phyloP scores from a whole-genome alignment of 2,113 vertebrate genomes.

The Ranitomeya imitator region DNA sequence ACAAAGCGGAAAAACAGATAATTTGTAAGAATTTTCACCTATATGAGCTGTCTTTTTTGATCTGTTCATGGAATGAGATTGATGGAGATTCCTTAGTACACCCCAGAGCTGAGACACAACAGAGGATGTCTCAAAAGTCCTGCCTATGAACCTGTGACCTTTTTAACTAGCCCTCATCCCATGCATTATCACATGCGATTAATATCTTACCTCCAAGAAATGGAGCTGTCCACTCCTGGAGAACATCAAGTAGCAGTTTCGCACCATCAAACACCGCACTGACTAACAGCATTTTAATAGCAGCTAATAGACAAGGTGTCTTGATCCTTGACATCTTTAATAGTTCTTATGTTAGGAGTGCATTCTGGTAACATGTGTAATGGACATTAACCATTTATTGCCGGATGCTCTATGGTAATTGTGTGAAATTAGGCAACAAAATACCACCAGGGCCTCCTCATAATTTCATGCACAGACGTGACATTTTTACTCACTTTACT shows the following conservation, averaged over 20 bases:
- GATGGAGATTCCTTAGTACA: neutral
- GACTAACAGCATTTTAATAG: conserved; percentile 41
- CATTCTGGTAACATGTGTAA: conserved; percentile 7
- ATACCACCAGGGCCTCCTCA: conserved; percentile 27
- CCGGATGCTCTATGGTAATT: neutral
- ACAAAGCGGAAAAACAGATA: conserved; percentile 33
- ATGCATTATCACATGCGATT: conserved; percentile 25
- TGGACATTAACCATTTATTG: conserved; percentile 13
- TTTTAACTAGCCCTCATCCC: conserved; percentile 21
- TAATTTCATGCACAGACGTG: conserved; percentile 12
- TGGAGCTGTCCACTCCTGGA: conserved; percentile 10
- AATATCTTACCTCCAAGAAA: neutral
- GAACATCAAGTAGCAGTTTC: conserved; percentile 35
- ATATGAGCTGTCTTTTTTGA: conserved; percentile 3
- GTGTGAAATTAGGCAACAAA: conserved; percentile 1
- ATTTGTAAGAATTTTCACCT: conserved; percentile 26
- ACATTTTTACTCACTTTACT: neutral
- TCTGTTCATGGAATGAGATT: conserved; percentile 8
- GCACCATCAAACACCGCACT: conserved; percentile 18
- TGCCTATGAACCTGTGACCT: conserved; percentile 34
- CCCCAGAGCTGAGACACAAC: neutral
- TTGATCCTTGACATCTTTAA: conserved; percentile 14
- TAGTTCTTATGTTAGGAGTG: conserved; percentile 17
- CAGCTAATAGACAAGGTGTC: conserved; percentile 36
- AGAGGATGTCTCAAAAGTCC: conserved; percentile 20